Evolutionary conservation across 2,113 vertebrate species (phyloP).

Genomic region (Lampris megalopsis): DNA sequence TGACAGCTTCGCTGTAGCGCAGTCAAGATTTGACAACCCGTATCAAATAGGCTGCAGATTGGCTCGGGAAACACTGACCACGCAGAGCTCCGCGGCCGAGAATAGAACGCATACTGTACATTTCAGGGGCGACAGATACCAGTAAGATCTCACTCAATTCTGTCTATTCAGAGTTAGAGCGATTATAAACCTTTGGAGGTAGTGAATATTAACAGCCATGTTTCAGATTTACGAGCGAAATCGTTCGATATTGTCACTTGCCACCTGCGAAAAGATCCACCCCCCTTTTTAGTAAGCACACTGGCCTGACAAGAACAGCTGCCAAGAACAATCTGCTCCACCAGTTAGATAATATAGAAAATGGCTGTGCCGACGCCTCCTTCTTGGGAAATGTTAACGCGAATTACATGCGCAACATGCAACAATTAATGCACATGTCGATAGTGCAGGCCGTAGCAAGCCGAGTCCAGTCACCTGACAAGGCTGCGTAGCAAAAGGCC

Average conservation of each 20-base stretch:
- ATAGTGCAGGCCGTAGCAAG: slow-evolving; percentile 58
- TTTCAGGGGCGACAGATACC: slow-evolving; percentile 24
- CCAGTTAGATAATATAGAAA: neutral
- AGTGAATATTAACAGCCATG: neutral
- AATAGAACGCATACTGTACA: slow-evolving; percentile 59
- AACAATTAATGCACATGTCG: slow-evolving; percentile 39
- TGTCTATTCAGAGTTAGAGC: too few species aligned
- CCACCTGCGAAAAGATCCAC: slow-evolving; percentile 56
- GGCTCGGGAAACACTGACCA: slow-evolving; percentile 54
- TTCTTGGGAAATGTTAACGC: slow-evolving; percentile 26
- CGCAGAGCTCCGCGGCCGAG: slow-evolving; percentile 47
- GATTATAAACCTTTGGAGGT: neutral
- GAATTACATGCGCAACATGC: slow-evolving; percentile 36
- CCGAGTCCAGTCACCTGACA: slow-evolving; percentile 71
- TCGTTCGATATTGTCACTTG: slow-evolving; percentile 54
- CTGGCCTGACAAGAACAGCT: slow-evolving; percentile 64
- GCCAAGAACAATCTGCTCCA: slow-evolving; percentile 7
- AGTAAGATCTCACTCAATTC: neutral
- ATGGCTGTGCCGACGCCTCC: slow-evolving; percentile 1
- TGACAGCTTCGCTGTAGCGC: neutral
- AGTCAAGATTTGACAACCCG: neutral
- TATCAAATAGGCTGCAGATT: slow-evolving; percentile 10
- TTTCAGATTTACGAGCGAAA: slow-evolving; percentile 23
- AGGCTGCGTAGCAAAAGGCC: slow-evolving; percentile 67
- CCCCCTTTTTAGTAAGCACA: slow-evolving; percentile 24